Evolutionary conservation across 2,797 vertebrate genomes (phyloP).

Genomic region (Sphenodon punctatus): DNA sequence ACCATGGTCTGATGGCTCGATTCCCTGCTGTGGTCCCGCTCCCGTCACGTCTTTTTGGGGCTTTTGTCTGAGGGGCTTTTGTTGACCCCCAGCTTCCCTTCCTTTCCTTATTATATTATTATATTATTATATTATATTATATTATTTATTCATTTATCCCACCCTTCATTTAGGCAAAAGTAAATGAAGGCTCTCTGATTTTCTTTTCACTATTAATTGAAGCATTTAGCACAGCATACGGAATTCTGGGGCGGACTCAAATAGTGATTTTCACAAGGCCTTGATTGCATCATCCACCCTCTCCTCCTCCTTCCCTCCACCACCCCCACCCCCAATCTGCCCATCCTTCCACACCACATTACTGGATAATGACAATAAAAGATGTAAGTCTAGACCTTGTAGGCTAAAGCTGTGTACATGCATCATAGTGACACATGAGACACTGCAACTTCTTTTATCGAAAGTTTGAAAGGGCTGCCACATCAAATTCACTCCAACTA

Average conservation of each 20-base stretch:
- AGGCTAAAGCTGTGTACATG: neutral
- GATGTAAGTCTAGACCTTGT: neutral
- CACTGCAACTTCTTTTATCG: neutral
- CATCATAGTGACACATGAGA: rapidly evolving
- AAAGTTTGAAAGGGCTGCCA: neutral
- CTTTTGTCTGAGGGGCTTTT: too few species aligned
- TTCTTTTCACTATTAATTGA: neutral
- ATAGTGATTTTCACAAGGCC: neutral
- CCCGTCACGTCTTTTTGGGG: too few species aligned
- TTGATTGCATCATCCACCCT: too few species aligned
- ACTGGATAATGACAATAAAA: neutral
- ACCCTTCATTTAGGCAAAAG: too few species aligned
- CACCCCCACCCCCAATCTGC: neutral
- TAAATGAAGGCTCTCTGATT: too few species aligned
- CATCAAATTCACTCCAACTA: rapidly evolving
- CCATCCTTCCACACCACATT: rapidly evolving
- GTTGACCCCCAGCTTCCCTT: too few species aligned
- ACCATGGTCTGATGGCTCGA: too few species aligned
- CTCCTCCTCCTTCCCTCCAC: too few species aligned
- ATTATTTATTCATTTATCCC: too few species aligned
- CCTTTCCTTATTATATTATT: too few species aligned
- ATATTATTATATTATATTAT: too few species aligned
- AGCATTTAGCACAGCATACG: neutral
- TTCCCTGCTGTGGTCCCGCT: too few species aligned
- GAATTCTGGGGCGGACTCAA: neutral